These are phyloP conservation scores for Gouania willdenowi DNA, from an alignment of 2,797 vertebrate genomes.

Conservation along the genomic window DNA sequence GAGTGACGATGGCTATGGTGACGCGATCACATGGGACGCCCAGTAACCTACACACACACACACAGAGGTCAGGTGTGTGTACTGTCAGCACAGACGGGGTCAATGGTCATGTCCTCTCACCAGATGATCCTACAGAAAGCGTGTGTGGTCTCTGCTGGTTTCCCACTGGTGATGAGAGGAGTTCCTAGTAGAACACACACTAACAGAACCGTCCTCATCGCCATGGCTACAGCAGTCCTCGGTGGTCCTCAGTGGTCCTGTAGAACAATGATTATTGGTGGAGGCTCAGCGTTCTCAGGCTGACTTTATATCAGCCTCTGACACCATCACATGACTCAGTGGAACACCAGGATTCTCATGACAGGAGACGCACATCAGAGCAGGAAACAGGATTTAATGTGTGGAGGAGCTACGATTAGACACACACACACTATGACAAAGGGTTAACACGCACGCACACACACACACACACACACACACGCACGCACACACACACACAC, in stretches of 20 bases:
- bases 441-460: too few relatives aligned
- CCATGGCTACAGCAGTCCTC: conserved; percentile 31
- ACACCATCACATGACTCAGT: not conserved
- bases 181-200: conserved; percentile 18
- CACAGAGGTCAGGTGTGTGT: conserved; percentile 4
- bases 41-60: conserved; percentile 34
- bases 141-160: not conserved
- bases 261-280: too few relatives aligned
- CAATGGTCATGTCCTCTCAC: too few relatives aligned
- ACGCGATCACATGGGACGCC: conserved; percentile 34
- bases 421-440: not conserved
- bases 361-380: too few relatives aligned
- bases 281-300: too few relatives aligned
- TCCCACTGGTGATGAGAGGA: conserved; percentile 16
- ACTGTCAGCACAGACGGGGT: too few relatives aligned
- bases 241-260: too few relatives aligned
- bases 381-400: too few relatives aligned
- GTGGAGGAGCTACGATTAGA: not conserved
- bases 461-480: too few relatives aligned
- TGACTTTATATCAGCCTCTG: conserved; percentile 30
- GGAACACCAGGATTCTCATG: too few relatives aligned
- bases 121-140: conserved; percentile 57
- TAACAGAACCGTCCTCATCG: conserved; percentile 16
- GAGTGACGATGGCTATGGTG: conserved; percentile 33
- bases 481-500: too few relatives aligned